Conservation (phyloP, 2,113 vertebrate species). For the Platysteira castanea region DNA sequence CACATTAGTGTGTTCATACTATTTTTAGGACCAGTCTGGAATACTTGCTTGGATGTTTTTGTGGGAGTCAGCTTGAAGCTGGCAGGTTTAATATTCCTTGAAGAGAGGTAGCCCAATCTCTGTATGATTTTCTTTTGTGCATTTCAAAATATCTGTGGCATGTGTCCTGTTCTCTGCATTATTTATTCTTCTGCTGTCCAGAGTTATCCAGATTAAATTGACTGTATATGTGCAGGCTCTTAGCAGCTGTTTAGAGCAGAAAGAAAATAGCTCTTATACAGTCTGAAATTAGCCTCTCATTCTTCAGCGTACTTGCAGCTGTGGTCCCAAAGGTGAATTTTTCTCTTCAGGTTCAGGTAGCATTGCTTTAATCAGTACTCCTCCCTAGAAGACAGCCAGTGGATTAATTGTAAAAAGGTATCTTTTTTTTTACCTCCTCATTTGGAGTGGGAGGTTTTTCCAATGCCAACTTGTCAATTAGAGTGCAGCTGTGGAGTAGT, state of each 20-base stretch:
- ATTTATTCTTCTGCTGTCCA: background rate
- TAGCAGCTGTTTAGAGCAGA: background rate
- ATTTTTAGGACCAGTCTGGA: constrained; percentile 29
- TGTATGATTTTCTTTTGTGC: background rate
- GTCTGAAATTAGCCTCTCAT: background rate
- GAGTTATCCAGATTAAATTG: background rate
- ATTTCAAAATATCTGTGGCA: background rate
- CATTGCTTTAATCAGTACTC: background rate
- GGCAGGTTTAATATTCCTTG: background rate
- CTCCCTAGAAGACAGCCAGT: background rate
- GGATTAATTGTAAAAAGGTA: background rate
- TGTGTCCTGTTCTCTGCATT: background rate
- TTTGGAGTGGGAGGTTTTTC: background rate
- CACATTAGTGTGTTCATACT: background rate
- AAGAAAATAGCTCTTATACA: background rate
- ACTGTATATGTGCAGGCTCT: background rate
- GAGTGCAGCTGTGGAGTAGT: background rate
- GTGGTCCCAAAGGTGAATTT: background rate
- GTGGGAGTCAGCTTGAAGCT: background rate
- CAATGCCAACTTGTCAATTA: background rate
- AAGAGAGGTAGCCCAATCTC: background rate
- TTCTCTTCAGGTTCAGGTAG: background rate
- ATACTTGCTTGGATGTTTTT: background rate
- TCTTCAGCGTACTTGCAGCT: background rate
- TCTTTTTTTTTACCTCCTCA: background rate